Evolutionary conservation across 2,113 vertebrate species (phyloP).

Genomic region (Istiophorus platypterus): DNA sequence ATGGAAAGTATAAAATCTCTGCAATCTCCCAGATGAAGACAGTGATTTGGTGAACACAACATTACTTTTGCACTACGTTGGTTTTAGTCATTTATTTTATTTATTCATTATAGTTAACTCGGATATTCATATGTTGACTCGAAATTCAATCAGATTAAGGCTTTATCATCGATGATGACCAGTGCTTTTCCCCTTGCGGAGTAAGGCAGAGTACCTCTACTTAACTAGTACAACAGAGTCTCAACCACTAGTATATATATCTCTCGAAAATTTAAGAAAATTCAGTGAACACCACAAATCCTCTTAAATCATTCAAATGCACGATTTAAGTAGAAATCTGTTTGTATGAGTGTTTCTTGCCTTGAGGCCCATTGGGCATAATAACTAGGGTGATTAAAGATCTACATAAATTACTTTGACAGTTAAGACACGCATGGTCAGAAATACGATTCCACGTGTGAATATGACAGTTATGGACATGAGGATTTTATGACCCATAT

Average conservation of each 20-base stretch:
- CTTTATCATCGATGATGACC: not conserved
- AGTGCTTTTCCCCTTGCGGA: not conserved
- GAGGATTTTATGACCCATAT: not conserved
- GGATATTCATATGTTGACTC: too few relatives aligned
- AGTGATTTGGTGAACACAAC: too few relatives aligned
- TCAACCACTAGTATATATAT: not conserved
- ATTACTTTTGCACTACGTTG: too few relatives aligned
- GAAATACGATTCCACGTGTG: conserved; percentile 14
- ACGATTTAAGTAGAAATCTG: conserved; percentile 12
- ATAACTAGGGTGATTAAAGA: too few relatives aligned
- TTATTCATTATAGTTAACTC: too few relatives aligned
- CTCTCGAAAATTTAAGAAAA: too few relatives aligned
- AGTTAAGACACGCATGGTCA: conserved; percentile 7
- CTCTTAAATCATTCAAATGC: not conserved
- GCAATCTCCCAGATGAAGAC: not conserved
- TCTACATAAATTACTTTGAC: conserved; percentile 17
- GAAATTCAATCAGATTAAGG: not conserved
- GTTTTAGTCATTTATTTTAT: too few relatives aligned
- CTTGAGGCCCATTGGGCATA: conserved; percentile 2
- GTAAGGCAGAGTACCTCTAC: not conserved
- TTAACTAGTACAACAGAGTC: not conserved
- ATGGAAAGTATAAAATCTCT: not conserved
- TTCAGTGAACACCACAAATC: too few relatives aligned
- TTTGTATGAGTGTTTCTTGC: not conserved
- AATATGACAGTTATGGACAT: not conserved